A percentile compares a stretch with the other conserved stretches of the same genome.
phyloP scores from a whole-genome alignment of 2,888 invertebrate species.

The Pimpla rufipes region DNA sequence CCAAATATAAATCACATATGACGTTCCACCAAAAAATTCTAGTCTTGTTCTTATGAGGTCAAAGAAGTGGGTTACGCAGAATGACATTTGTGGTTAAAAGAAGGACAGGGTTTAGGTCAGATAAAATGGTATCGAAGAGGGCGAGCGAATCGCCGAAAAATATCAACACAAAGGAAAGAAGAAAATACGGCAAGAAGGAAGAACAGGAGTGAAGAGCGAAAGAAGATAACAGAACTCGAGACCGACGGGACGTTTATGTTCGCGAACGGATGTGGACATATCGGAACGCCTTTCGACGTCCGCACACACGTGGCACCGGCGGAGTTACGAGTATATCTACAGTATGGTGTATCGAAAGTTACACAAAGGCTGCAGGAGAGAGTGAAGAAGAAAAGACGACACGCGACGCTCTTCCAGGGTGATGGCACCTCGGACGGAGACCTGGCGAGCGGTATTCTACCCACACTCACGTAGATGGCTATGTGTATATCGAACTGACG shows the following conservation, averaged over 20 bases:
- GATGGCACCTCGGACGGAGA: conserved; percentile 17
- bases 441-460: not conserved
- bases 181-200: conserved; percentile 12
- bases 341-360: conserved; percentile 71
- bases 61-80: conserved; percentile 8
- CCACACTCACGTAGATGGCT: not conserved
- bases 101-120: not conserved
- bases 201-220: conserved; percentile 27
- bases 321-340: conserved; percentile 47
- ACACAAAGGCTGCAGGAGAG: conserved; percentile 67
- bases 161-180: conserved; percentile 9
- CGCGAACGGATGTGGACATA: conserved; percentile 73
- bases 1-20: no score
- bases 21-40: no score
- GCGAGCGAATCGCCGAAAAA: not conserved
- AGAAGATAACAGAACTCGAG: conserved; percentile 34
- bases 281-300: conserved; percentile 61
- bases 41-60: not conserved
- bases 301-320: conserved; percentile 54
- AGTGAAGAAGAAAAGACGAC: conserved; percentile 45
- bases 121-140: not conserved
- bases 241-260: conserved; percentile 44
- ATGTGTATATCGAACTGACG: not conserved
- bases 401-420: conserved; percentile 67
- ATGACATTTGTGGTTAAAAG: not conserved